Conservation (phyloP, 2,797 vertebrate genomes). For the Crenichthys baileyi region DNA sequence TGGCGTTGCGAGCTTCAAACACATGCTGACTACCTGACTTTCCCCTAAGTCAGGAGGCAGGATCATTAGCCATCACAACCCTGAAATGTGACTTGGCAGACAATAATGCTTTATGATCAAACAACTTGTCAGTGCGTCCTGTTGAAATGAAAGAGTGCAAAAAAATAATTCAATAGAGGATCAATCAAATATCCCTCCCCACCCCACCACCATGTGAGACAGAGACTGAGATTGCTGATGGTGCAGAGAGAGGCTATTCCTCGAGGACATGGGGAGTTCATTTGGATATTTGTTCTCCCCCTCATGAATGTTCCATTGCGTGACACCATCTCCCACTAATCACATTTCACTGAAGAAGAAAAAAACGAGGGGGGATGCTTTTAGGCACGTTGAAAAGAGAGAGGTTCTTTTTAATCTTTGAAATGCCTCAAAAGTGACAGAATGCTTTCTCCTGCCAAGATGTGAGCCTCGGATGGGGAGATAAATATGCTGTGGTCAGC, state of each 20-base stretch:
- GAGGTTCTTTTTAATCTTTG: constrained; percentile 99
- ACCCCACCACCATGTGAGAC: constrained; percentile 76
- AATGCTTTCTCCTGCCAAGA: constrained; percentile 99
- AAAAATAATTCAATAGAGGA: constrained; percentile 88
- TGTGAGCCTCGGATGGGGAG: constrained; percentile 97
- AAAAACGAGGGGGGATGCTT: constrained; percentile 80
- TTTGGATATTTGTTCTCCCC: constrained; percentile 90
- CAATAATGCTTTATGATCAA: constrained; percentile 88
- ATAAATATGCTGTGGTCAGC: constrained; percentile 99
- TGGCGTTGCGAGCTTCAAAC: constrained; percentile 82
- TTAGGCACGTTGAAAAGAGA: constrained; percentile 99
- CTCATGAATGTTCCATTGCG: constrained; percentile 91
- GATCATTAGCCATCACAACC: constrained; percentile 87
- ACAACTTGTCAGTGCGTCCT: constrained; percentile 86
- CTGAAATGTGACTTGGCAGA: constrained; percentile 87
- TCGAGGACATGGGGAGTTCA: constrained; percentile 87
- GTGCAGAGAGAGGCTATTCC: constrained; percentile 85
- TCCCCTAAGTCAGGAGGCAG: constrained; percentile 81
- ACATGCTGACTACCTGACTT: constrained; percentile 87
- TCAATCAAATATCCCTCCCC: constrained; percentile 82
- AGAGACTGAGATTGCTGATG: constrained; percentile 81
- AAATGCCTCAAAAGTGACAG: constrained; percentile 99
- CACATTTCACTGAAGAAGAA: constrained; percentile 88
- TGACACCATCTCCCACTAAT: constrained; percentile 98
- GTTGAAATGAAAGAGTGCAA: constrained; percentile 85